These are phyloP conservation scores for Charina bottae DNA, from an alignment of 2,113 vertebrate species.

Conservation along the genomic window DNA sequence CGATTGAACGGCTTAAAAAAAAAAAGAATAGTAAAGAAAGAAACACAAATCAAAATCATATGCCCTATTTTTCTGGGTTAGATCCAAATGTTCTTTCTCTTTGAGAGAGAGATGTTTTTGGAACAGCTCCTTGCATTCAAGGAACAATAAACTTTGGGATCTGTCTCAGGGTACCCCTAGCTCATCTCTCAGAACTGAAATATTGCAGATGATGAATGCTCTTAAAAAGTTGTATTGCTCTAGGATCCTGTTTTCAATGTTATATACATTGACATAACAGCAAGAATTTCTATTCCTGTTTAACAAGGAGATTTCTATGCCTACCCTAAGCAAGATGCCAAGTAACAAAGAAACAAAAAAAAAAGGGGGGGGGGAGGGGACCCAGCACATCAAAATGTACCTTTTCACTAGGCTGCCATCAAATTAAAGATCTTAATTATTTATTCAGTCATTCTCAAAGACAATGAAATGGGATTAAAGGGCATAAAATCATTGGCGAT, in stretches of 20 bases:
- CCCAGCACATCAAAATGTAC: not conserved
- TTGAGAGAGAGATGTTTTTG: not conserved
- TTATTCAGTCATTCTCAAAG: not conserved
- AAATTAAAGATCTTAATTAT: not conserved
- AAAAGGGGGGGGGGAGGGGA: not conserved
- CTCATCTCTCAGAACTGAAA: not conserved
- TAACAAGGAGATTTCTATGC: not conserved
- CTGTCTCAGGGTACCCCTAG: too few relatives aligned
- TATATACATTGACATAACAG: not conserved
- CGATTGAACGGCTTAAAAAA: too few relatives aligned
- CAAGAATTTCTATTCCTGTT: not conserved
- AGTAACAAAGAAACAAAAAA: not conserved
- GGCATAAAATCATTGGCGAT: not conserved
- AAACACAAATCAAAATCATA: not conserved
- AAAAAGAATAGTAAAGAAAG: not conserved
- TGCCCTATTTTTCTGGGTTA: not conserved
- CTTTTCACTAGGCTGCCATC: not conserved
- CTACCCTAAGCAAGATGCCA: not conserved
- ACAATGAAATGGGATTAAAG: not conserved
- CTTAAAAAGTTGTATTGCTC: not conserved
- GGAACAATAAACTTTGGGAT: not conserved
- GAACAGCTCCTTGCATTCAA: not conserved
- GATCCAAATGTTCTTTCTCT: not conserved
- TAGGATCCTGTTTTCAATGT: not conserved
- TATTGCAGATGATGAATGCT: not conserved